Conservation (phyloP, 2,797 vertebrate genomes). For the Rhincodon typus region DNA sequence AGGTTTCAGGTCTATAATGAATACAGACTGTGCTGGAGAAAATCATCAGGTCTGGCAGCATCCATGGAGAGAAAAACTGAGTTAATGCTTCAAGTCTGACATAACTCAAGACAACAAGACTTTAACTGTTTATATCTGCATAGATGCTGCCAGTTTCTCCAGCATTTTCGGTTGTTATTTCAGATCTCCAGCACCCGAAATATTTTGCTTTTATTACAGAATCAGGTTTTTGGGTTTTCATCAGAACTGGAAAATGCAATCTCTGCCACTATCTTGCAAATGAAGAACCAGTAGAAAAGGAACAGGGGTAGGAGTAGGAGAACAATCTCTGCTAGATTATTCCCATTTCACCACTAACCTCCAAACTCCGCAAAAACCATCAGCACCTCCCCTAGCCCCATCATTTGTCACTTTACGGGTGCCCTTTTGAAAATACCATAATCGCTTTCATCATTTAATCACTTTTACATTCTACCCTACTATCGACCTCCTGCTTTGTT, state of each 20-base stretch:
- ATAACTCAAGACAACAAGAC: too few relatives aligned
- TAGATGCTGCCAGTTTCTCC: too few relatives aligned
- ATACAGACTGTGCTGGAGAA: too few relatives aligned
- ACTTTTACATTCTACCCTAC: not conserved
- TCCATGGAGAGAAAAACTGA: too few relatives aligned
- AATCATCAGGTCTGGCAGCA: too few relatives aligned
- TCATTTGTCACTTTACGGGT: not conserved
- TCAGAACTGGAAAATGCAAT: not conserved
- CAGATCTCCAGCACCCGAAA: too few relatives aligned
- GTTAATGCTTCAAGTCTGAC: too few relatives aligned
- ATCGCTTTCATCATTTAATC: not conserved
- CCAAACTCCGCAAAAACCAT: not conserved
- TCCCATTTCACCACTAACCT: not conserved
- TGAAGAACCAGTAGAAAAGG: not conserved
- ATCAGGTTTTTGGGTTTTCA: not conserved
- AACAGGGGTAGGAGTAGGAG: not conserved
- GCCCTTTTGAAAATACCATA: not conserved
- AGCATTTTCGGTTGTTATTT: too few relatives aligned
- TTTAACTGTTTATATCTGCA: too few relatives aligned
- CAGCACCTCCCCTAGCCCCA: not conserved
- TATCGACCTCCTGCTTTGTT: not conserved
- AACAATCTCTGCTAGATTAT: not conserved
- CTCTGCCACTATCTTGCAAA: too few relatives aligned
- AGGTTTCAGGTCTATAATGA: not conserved
- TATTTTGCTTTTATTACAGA: too few relatives aligned